Conservation (phyloP, 2,797 vertebrate species). For the Gallinago nigripennis region DNA sequence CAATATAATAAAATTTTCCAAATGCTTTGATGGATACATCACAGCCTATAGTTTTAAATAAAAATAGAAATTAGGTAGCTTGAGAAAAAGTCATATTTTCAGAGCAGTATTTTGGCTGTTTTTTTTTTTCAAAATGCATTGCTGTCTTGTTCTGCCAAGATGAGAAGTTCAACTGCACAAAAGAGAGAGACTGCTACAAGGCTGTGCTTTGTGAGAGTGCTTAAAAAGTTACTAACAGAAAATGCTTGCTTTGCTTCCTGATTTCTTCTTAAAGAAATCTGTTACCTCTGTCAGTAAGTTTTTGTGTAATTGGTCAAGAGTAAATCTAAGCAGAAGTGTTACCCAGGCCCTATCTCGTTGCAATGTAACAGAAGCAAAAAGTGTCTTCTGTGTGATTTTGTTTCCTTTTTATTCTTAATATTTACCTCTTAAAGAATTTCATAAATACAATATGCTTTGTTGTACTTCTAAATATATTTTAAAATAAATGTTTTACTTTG, state of each 20-base stretch:
- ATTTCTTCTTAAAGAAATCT: background rate
- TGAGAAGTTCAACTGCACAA: background rate
- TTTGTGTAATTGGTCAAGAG: background rate
- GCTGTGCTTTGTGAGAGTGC: background rate
- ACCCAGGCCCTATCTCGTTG: background rate
- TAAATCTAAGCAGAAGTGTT: background rate
- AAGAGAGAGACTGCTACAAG: background rate
- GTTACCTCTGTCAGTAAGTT: background rate
- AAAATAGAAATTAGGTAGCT: background rate
- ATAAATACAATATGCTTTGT: background rate
- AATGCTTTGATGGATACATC: background rate
- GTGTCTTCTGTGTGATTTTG: background rate
- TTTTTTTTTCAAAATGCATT: background rate
- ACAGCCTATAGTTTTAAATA: background rate
- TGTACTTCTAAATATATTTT: background rate
- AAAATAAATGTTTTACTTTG: background rate
- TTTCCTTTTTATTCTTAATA: background rate
- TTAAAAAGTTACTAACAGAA: background rate
- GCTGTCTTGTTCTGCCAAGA: background rate
- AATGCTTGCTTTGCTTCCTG: background rate
- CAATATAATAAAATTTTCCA: background rate
- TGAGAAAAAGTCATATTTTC: background rate
- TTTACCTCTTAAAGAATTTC: background rate
- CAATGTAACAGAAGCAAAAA: background rate
- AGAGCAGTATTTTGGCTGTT: background rate